Conservation (phyloP, 2,888 invertebrate genomes). For the Glyphotaelius pellucidus region DNA sequence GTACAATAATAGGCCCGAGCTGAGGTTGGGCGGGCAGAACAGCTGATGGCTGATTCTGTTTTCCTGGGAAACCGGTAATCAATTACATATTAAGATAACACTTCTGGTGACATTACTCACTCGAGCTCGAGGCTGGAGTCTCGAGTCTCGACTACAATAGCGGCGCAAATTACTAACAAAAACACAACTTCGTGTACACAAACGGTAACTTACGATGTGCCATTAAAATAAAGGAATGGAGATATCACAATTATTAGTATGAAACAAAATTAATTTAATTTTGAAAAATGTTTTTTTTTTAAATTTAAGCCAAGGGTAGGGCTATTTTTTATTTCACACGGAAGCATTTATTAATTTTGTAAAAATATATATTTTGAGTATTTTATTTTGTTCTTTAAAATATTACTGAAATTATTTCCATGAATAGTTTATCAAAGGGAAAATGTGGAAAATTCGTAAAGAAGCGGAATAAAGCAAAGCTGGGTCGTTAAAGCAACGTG, state of each 20-base stretch:
- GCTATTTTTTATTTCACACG: not conserved
- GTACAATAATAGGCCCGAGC: not conserved
- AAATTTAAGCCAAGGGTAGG: not conserved
- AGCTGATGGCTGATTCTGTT: not conserved
- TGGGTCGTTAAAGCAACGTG: not conserved
- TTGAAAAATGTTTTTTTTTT: not conserved
- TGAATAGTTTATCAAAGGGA: not conserved
- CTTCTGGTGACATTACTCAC: not conserved
- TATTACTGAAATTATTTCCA: not conserved
- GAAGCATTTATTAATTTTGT: not conserved
- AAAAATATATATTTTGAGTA: not conserved
- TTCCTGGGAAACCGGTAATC: not conserved
- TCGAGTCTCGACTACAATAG: not conserved
- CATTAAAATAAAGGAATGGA: not conserved
- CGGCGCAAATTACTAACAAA: not conserved
- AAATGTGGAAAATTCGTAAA: slow-evolving; percentile 7
- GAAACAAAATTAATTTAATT: not conserved
- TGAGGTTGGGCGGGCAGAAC: not conserved
- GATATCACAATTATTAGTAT: not conserved
- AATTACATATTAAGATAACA: not conserved
- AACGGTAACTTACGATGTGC: not conserved
- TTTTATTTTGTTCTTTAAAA: not conserved
- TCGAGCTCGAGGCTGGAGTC: not conserved
- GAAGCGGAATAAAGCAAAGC: not conserved
- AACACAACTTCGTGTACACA: not conserved